These are phyloP conservation scores for Aleiodes testaceus DNA, from an alignment of 2,888 invertebrate species.

Conservation along the genomic window DNA sequence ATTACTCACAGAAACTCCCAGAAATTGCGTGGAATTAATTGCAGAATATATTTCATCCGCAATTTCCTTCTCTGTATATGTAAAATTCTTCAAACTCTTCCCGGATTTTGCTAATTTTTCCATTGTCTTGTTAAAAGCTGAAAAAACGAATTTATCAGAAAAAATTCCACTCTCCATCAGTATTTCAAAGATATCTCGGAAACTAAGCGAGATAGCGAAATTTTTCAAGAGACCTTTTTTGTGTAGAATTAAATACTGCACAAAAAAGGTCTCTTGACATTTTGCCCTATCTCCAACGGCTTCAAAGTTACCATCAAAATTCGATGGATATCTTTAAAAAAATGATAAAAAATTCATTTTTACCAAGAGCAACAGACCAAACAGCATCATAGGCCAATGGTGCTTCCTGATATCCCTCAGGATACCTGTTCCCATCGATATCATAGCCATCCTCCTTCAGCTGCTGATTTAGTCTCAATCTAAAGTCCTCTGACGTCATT, in stretches of 20 bases:
- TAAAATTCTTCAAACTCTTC: slow-evolving; percentile 93
- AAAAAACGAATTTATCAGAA: slow-evolving; percentile 55
- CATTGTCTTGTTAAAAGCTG: slow-evolving; percentile 98
- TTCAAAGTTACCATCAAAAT: too few relatives aligned
- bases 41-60: slow-evolving; percentile 97
- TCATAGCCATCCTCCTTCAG: slow-evolving; percentile 88
- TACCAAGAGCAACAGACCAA: slow-evolving; percentile 97
- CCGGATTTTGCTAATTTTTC: slow-evolving; percentile 86
- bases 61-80: slow-evolving; percentile 95
- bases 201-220: too few relatives aligned
- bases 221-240: too few relatives aligned
- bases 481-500: slow-evolving; percentile 95
- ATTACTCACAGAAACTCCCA: slow-evolving; percentile 94
- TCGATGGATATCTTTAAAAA: too few relatives aligned
- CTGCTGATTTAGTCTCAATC: slow-evolving; percentile 86
- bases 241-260: too few relatives aligned
- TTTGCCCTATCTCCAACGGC: too few relatives aligned
- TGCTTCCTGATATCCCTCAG: slow-evolving; percentile 97
- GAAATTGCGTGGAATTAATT: slow-evolving; percentile 98
- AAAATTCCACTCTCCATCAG: too few relatives aligned
- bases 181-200: too few relatives aligned
- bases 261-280: too few relatives aligned
- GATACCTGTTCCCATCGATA: slow-evolving; percentile 89
- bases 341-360: slow-evolving; percentile 46
- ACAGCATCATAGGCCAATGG: slow-evolving; percentile 99